These are phyloP conservation scores for Proctacanthus coquilletti DNA, from an alignment of 1,140 invertebrate genomes.

Conservation along the genomic window DNA sequence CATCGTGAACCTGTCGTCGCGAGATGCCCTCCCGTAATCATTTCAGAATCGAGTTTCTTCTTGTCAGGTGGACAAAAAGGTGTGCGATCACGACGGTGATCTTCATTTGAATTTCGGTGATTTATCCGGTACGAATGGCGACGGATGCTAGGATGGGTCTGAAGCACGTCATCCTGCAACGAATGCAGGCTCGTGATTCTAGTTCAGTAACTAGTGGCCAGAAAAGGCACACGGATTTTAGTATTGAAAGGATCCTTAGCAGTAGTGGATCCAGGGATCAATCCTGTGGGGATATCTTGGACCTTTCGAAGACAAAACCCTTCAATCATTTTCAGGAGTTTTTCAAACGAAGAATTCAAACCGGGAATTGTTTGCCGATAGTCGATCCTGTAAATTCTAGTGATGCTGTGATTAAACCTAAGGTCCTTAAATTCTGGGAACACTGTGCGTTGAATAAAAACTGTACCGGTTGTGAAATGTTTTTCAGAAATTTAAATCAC, in stretches of 20 bases:
- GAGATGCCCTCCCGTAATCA: no score
- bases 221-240: slow-evolving; percentile 23
- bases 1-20: no score
- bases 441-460: background rate
- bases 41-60: no score
- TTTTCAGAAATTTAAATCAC: slow-evolving; percentile 1
- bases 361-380: slow-evolving; percentile 1
- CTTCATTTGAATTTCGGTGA: no score
- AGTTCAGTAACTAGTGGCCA: slow-evolving; percentile 13
- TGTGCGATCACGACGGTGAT: no score
- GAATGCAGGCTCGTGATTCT: slow-evolving; percentile 16
- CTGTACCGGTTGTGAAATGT: slow-evolving; percentile 3
- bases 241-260: slow-evolving; percentile 23
- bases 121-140: no score
- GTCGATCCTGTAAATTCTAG: background rate
- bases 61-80: no score
- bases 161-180: slow-evolving; percentile 25
- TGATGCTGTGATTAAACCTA: background rate
- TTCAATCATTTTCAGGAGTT: slow-evolving; percentile 3
- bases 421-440: background rate
- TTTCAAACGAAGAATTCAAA: slow-evolving; percentile 3
- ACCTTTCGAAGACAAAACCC: slow-evolving; percentile 18
- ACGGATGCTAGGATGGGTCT: slow-evolving; percentile 18
- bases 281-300: slow-evolving; percentile 13
- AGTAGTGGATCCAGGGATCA: slow-evolving; percentile 7